Percentiles rank a stretch among this genome's conserved stretches.
These are phyloP conservation scores for Cydia amplana DNA, from an alignment of 1,140 invertebrate genomes.

Conservation along the genomic window DNA sequence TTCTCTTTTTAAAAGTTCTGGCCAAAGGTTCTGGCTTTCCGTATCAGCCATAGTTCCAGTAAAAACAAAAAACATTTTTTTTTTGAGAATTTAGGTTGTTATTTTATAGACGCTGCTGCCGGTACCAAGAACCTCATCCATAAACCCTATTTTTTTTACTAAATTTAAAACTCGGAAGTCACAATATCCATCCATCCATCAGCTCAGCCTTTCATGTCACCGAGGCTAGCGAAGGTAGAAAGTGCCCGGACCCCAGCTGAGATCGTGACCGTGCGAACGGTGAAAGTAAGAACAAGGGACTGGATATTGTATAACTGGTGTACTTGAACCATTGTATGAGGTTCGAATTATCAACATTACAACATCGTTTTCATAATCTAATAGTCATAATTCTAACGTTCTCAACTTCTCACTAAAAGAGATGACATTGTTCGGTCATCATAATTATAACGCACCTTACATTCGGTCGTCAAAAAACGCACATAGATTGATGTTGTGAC, in stretches of 20 bases:
- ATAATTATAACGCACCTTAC: too few relatives aligned
- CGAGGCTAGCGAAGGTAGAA: conserved; percentile 49
- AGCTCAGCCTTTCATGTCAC: conserved; percentile 37
- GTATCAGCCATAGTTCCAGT: too few relatives aligned
- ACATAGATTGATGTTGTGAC: too few relatives aligned
- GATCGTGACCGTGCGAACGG: conserved; percentile 62
- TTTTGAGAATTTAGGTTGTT: too few relatives aligned
- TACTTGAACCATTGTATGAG: conserved; percentile 11
- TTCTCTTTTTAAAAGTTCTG: too few relatives aligned
- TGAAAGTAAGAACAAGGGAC: conserved; percentile 57
- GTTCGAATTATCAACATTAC: neutral
- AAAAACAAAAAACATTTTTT: too few relatives aligned
- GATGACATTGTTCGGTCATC: too few relatives aligned
- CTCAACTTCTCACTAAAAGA: too few relatives aligned
- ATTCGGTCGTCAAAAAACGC: too few relatives aligned
- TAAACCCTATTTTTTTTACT: neutral
- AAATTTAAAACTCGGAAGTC: neutral
- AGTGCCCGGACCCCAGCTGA: conserved; percentile 48
- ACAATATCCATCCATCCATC: conserved; percentile 32
- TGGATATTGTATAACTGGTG: conserved; percentile 35
- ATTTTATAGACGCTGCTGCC: too few relatives aligned
- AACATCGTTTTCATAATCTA: neutral
- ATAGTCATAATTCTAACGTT: neutral
- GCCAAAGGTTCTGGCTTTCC: too few relatives aligned
- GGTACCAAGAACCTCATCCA: neutral